Evolutionary conservation across 2,888 invertebrate genomes (phyloP), one percentile per base, ranked within the genome.

Genomic region (Andrena flavipes): DNA sequence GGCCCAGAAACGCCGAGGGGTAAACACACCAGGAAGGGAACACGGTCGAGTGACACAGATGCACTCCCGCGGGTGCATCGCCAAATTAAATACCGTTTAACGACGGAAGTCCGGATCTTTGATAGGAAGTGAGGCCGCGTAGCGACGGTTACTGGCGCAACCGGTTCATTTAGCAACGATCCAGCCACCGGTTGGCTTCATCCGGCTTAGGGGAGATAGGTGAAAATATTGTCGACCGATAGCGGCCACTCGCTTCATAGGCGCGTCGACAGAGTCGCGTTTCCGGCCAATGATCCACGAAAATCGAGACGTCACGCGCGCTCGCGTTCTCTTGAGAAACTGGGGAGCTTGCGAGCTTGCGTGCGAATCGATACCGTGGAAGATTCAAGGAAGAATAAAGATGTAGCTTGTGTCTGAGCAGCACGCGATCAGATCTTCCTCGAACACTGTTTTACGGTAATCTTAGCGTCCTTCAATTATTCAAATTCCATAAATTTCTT

Each of bases 161-260:
- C 86, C 83, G 88, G 88, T 87, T 88, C 89, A 82, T 89, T 89
- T 88, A 88, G 85, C 83, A 76, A 75, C 76, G 81, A 84, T 84
- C 81, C 80, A 86, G 26, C 56, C 56, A 56, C 56, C 82, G 86
- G 84, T 85, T 75, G 77, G 78, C 71, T 87, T 70, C 88, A 85
- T 89, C 89, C 89, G 85, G 89, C 76, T 79, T 89, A 80, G 85
- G 88, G 80, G 87, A 87, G 84, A 87, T 84, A 87, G 84, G 86
- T 80, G 79, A 86, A 89, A 85, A 87, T 88, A 85, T 87, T 82
- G 84, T 80, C 73, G 82, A 68, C 77, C 85, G 87, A 88, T 88
- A 72, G 71, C 69, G 77, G 20, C 26, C 13, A 8, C 56, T 20
- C 23, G 56, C 56, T 4, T 56, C 56, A 26, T 56, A 42, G 26